phyloP scores from a whole-genome alignment of 1,140 invertebrate genomes.

The Leptopilina boulardi region DNA sequence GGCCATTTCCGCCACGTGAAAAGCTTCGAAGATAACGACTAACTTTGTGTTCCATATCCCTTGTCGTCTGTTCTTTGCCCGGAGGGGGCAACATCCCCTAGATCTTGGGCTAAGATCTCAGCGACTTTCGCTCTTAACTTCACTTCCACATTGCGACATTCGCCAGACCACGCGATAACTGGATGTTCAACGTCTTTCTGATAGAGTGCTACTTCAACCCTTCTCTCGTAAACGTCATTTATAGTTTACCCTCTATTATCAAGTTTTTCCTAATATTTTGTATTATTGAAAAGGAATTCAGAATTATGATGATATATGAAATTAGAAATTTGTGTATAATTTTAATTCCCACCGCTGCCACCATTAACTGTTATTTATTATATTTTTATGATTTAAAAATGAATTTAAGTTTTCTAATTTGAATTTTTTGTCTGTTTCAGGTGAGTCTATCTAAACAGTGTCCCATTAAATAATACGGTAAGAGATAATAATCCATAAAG shows the following conservation, averaged over 20 bases:
- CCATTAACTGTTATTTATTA: too few species aligned
- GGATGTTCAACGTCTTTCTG: conserved; percentile 48
- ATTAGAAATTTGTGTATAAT: too few species aligned
- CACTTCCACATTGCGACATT: conserved; percentile 44
- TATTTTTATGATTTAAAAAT: too few species aligned
- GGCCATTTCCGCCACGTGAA: conserved; percentile 66
- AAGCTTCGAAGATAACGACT: conserved; percentile 69
- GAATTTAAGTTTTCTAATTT: not conserved
- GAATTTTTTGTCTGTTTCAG: not conserved
- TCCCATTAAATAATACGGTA: not conserved
- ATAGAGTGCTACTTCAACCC: conserved; percentile 41
- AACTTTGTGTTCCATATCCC: conserved; percentile 58
- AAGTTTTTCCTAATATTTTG: too few species aligned
- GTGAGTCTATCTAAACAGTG: not conserved
- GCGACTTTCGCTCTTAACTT: conserved; percentile 43
- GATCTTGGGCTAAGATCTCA: conserved; percentile 44
- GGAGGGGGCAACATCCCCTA: not conserved
- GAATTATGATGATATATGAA: too few species aligned
- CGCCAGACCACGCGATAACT: conserved; percentile 52
- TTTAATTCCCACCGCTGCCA: too few species aligned
- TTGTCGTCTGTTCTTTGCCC: conserved; percentile 16
- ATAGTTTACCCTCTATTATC: conserved; percentile 43
- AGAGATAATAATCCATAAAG: not conserved
- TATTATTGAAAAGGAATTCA: too few species aligned
- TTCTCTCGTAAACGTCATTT: conserved; percentile 43